Conservation (phyloP, 2,113 vertebrate species). For the Pachycephala philippinensis region DNA sequence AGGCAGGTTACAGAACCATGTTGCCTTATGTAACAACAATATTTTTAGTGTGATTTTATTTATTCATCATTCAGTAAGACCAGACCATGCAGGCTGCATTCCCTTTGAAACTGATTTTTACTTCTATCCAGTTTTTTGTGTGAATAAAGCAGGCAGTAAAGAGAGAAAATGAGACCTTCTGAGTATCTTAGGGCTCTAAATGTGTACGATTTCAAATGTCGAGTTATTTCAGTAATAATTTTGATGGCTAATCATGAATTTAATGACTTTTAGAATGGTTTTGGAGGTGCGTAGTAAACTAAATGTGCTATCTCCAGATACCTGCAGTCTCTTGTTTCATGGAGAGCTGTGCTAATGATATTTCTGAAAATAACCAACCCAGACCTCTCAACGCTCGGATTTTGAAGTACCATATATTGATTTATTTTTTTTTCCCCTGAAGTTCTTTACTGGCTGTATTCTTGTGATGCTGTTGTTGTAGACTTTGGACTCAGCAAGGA, state of each 20-base stretch:
- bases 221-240: background rate
- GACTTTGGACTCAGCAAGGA: conserved; percentile 99
- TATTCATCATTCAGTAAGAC: background rate
- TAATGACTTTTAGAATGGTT: background rate
- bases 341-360: background rate
- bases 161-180: background rate
- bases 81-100: background rate
- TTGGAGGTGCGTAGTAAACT: background rate
- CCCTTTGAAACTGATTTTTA: background rate
- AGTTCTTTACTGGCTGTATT: conserved; percentile 50
- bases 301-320: background rate
- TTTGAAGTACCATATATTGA: background rate
- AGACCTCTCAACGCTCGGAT: background rate
- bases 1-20: background rate
- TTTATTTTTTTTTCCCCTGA: background rate
- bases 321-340: background rate
- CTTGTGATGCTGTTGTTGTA: conserved; percentile 72
- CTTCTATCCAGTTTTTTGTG: background rate
- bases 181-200: background rate
- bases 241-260: background rate
- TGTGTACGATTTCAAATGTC: background rate
- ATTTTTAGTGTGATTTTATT: conserved; percentile 24
- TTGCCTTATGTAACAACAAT: background rate
- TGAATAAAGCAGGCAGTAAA: background rate
- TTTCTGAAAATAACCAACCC: background rate